Base-by-base conservation (phyloP, 1,140 invertebrate species). In the Mycetomoellerius zeteki region DNA sequence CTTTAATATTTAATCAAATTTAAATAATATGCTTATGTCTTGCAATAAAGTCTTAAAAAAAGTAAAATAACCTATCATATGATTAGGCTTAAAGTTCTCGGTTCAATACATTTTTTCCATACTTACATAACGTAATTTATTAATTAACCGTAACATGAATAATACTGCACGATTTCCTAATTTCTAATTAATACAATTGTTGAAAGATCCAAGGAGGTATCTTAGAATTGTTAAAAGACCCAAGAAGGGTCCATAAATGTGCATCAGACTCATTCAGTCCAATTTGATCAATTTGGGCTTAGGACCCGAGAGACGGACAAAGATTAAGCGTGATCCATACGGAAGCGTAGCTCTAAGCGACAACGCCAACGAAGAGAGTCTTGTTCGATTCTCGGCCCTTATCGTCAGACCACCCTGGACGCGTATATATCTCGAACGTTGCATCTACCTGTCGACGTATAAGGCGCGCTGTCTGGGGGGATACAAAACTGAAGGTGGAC, bases 401-500 rank as follows among this genome's bases (percentile, higher is more conserved):
- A 82, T 73, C 65, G 19, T 82, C 5, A 33, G 80, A 84, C 80
- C 80, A 84, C 80, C 80, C 69, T 84, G 80, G 27, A 84, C 69
- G 80, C 54, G 54, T 84, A 75, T 84, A 75, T 84, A 84, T 84
- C 69, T 84, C 80, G 37, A 75, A 84, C 80, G 80, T 73, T 62
- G 80, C 54, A 75, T 84, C 80, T 84, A 84, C 80, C 80, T 78
- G 80, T 88, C 86, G 67, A 88, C 86, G 60, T 82, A 82, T 84
- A 80, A 87, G 86, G 86, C 86, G 24, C 33, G 52, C n/a, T 75
- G 86, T 87, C 64, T 87, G 77, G 43, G n/a, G 43, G 88, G 64
- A 58, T 65, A 86, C 43, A 69, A 84, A 87, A 89, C 85, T 56
- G 67, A 84, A 89, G 89, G 88, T 89, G 75, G 89, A 90, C 88